These are phyloP conservation scores for Tadarida brasiliensis DNA, from an alignment of 2,797 vertebrate genomes.

Conservation along the genomic window DNA sequence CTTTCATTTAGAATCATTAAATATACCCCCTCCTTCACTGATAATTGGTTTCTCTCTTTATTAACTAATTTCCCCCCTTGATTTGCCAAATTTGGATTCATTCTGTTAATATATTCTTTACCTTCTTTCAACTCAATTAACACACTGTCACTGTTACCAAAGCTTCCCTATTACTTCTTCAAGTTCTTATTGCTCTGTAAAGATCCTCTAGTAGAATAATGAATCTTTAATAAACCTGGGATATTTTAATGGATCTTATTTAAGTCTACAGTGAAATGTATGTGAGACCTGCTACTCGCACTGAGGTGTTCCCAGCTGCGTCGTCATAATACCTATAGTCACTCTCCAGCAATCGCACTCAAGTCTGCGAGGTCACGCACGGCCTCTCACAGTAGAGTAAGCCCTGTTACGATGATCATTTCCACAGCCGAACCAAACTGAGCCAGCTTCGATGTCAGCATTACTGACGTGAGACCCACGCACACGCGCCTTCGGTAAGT, in stretches of 20 bases:
- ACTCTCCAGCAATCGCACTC: slow-evolving; percentile 32
- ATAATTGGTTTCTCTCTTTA: slow-evolving; percentile 72
- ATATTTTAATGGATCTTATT: slow-evolving; percentile 58
- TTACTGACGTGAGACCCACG: too few relatives aligned
- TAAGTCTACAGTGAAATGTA: slow-evolving; percentile 53
- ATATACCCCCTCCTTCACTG: slow-evolving; percentile 30
- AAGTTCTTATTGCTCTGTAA: slow-evolving; percentile 63
- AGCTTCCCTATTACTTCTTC: slow-evolving; percentile 57
- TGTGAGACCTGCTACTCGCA: neutral
- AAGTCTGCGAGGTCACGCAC: slow-evolving; percentile 38
- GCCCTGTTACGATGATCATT: slow-evolving; percentile 51
- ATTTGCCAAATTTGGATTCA: slow-evolving; percentile 68
- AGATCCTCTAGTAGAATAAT: slow-evolving; percentile 56
- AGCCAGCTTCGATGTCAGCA: neutral
- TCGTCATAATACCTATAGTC: neutral
- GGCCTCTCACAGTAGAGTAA: slow-evolving; percentile 61
- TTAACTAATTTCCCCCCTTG: slow-evolving; percentile 62
- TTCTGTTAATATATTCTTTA: slow-evolving; percentile 67
- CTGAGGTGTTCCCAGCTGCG: slow-evolving; percentile 1
- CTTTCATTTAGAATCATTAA: slow-evolving; percentile 75
- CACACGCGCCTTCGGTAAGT: slow-evolving; percentile 8
- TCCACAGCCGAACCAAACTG: slow-evolving; percentile 58
- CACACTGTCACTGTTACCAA: slow-evolving; percentile 60
- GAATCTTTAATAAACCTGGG: slow-evolving; percentile 71
- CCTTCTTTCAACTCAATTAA: slow-evolving; percentile 72